Conservation (phyloP, 2,888 invertebrate species). For the Tachystola acroxantha region DNA sequence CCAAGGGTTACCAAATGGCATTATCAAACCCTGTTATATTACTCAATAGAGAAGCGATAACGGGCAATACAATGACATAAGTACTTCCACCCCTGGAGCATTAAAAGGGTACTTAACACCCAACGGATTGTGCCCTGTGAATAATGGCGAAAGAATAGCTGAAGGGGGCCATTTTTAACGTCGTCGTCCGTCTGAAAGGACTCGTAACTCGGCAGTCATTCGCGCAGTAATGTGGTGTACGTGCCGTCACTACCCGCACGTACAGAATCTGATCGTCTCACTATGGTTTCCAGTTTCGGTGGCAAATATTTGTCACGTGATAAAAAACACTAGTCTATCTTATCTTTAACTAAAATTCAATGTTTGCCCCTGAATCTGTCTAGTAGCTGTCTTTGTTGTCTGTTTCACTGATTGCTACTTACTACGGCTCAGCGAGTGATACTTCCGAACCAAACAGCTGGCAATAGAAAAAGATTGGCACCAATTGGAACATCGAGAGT, state of each 20-base stretch:
- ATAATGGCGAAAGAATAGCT: conserved; percentile 60
- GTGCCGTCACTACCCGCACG: conserved; percentile 38
- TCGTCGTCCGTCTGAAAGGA: conserved; percentile 43
- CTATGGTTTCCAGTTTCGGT: conserved; percentile 24
- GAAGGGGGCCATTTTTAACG: conserved; percentile 47
- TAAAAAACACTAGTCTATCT: conserved; percentile 6
- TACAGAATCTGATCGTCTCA: conserved; percentile 31
- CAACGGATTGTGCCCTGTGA: conserved; percentile 51
- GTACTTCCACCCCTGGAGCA: conserved; percentile 45
- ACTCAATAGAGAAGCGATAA: conserved; percentile 32
- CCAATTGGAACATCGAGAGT: background rate
- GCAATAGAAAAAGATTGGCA: background rate
- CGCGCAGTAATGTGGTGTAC: conserved; percentile 48
- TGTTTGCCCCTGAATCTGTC: background rate
- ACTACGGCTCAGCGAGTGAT: too few species aligned
- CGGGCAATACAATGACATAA: conserved; percentile 45
- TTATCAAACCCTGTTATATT: conserved; percentile 14
- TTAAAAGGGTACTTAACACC: conserved; percentile 55
- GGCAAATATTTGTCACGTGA: conserved; percentile 22
- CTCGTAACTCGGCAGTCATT: conserved; percentile 57
- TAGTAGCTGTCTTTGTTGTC: background rate
- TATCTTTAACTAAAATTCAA: background rate
- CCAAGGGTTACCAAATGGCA: conserved; percentile 2
- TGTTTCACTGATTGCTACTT: too few species aligned
- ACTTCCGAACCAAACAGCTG: too few species aligned